Conservation (phyloP, 2,888 invertebrate genomes). For the Limnephilus marmoratus region DNA sequence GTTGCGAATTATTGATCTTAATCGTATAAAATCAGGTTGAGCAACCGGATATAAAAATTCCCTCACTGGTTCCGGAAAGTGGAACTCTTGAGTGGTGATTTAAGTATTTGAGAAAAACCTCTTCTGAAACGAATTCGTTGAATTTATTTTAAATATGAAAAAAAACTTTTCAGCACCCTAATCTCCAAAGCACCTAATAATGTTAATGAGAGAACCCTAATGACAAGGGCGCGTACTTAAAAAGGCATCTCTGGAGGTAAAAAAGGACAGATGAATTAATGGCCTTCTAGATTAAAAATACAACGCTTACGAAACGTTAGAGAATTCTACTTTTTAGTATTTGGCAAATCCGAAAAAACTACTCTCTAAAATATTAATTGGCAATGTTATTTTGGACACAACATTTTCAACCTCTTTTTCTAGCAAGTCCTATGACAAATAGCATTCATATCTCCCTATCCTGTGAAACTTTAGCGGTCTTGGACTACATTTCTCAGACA, state of each 20-base stretch:
- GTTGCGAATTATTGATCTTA: too few relatives aligned
- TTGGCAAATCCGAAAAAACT: background rate
- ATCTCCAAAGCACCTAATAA: background rate
- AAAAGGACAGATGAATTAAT: conserved; percentile 15
- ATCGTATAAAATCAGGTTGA: too few relatives aligned
- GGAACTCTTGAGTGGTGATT: too few relatives aligned
- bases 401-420: background rate
- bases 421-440: background rate
- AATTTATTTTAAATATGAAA: background rate
- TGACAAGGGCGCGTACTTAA: conserved; percentile 12
- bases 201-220: conserved; percentile 28
- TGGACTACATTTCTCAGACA: background rate
- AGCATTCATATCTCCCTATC: background rate
- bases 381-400: background rate
- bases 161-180: background rate
- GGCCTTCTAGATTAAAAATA: conserved; percentile 5
- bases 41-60: too few relatives aligned
- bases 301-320: background rate
- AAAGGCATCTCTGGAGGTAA: conserved; percentile 18
- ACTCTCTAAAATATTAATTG: background rate
- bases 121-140: background rate
- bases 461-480: background rate
- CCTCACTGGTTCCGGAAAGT: too few relatives aligned
- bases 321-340: background rate
- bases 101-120: background rate